phyloP scores from a whole-genome alignment of 2,797 vertebrate species.

The Chromobotia macracanthus region DNA sequence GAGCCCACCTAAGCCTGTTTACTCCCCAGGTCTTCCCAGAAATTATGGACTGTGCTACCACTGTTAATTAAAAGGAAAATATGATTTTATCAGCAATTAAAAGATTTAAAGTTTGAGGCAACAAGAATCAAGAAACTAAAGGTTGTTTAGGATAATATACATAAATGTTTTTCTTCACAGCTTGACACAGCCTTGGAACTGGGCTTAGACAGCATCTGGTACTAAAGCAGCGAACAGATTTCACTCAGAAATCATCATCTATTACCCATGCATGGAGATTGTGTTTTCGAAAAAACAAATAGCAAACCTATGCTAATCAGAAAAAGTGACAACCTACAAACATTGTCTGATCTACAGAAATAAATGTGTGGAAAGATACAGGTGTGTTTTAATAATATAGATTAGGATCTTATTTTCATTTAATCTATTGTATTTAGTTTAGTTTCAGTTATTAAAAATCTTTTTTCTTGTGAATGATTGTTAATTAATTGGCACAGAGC shows the following conservation, averaged over 20 bases:
- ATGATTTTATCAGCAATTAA: not conserved
- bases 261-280: not conserved
- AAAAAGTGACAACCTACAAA: not conserved
- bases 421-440: conserved; percentile 12
- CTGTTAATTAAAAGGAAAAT: not conserved
- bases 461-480: conserved; percentile 17
- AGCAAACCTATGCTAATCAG: conserved; percentile 12
- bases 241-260: conserved; percentile 18
- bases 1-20: not conserved
- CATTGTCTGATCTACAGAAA: not conserved
- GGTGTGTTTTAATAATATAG: not conserved
- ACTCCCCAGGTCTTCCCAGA: too few species aligned
- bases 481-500: conserved; percentile 9
- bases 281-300: conserved; percentile 33
- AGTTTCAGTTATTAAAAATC: conserved; percentile 1
- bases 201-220: conserved; percentile 34
- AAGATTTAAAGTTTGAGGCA: not conserved
- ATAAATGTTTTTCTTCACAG: conserved; percentile 10
- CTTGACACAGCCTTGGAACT: conserved; percentile 15
- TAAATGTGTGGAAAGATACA: not conserved
- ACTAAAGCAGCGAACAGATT: conserved; percentile 32
- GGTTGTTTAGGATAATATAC: conserved; percentile 9
- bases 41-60: not conserved
- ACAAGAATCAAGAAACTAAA: not conserved
- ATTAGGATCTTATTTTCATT: not conserved